Evolutionary conservation across 1,140 invertebrate species (phyloP), one percentile per base, ranked within the genome.

Genomic region (Ganaspis sp.): DNA sequence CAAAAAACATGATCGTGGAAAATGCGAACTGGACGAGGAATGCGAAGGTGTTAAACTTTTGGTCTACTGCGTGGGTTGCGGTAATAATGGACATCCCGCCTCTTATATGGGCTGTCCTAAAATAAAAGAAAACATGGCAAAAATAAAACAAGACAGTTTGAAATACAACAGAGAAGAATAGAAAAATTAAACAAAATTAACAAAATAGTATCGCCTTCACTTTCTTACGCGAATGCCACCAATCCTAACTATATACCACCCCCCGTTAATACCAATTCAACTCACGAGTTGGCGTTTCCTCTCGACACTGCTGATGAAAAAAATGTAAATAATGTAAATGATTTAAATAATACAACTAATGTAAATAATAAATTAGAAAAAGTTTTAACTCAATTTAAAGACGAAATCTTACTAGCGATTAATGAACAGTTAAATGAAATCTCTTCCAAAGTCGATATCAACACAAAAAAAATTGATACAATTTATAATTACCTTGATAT

Each of bases 61-160:
- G n/a, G n/a, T n/a, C n/a, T n/a, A n/a, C n/a, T 84, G 83, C 70
- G 54, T 69, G 6, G 80, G 80, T 11, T 84, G 83, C n/a, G 53
- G 38, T 11, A 19, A 70, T 9, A 29, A 26, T 0, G 79, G 79
- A 2, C 79, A 84, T 29, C 83, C 83, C 29, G 83, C 79, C 0
- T 79, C 70, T 0, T 83, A 81, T 23, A 49, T 37, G 71, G 79
- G 81, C 3, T 83, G 81, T 26, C 77, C 71, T 11, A 38, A 70
- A 23, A n/a, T 79, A 1, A 45, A 34, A 64, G 69, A 71, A 70
- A 74, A 23, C 0, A 49, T 74, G 17, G 17, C 77, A 34, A 69
- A 69, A 40, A 37, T 23, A 2, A 34, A 6, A 34, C 29, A 3
- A 34, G 29, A 40, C 1, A 6, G 1, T 4, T 6, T 2, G 9